A percentile compares a stretch with the other conserved stretches of the same genome.
phyloP scores from a whole-genome alignment of 2,888 invertebrate genomes.

The Spilosoma lubricipeda region DNA sequence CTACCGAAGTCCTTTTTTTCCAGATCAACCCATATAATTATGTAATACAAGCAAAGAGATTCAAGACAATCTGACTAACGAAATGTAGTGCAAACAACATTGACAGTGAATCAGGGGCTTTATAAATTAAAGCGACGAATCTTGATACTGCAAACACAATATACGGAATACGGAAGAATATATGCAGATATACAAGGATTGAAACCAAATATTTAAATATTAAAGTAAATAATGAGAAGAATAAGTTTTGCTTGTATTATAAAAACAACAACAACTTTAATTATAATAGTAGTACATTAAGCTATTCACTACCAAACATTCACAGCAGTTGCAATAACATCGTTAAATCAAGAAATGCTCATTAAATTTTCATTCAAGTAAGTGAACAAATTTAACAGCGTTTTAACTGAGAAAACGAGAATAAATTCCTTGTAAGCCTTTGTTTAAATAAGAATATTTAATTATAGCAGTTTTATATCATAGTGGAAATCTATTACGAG shows the following conservation, averaged over 20 bases:
- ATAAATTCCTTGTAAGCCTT: conserved; percentile 25
- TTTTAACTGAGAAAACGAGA: conserved; percentile 16
- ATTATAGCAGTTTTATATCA: conserved; percentile 41
- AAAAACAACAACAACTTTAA: too few relatives aligned
- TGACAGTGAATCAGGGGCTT: conserved; percentile 32
- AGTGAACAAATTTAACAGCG: too few relatives aligned
- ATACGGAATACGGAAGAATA: too few relatives aligned
- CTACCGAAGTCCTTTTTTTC: background rate
- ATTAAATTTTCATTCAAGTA: too few relatives aligned
- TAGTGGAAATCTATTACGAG: conserved; percentile 43
- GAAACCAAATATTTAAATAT: too few relatives aligned
- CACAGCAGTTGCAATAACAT: too few relatives aligned
- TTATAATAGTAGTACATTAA: too few relatives aligned
- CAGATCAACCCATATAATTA: background rate
- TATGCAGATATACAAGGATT: too few relatives aligned
- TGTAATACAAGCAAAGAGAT: background rate
- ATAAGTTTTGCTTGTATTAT: too few relatives aligned
- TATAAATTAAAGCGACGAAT: conserved; percentile 32
- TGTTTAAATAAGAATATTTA: conserved; percentile 40
- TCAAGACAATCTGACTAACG: background rate
- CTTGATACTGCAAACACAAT: conserved; percentile 54
- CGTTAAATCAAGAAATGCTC: too few relatives aligned
- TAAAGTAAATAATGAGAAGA: too few relatives aligned
- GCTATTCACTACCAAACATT: too few relatives aligned
- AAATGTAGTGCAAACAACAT: background rate